A percentile compares a stretch with the other conserved stretches of the same genome.
These are phyloP conservation scores for Conus betulinus DNA, from an alignment of 1,140 invertebrate genomes.

Conservation along the genomic window DNA sequence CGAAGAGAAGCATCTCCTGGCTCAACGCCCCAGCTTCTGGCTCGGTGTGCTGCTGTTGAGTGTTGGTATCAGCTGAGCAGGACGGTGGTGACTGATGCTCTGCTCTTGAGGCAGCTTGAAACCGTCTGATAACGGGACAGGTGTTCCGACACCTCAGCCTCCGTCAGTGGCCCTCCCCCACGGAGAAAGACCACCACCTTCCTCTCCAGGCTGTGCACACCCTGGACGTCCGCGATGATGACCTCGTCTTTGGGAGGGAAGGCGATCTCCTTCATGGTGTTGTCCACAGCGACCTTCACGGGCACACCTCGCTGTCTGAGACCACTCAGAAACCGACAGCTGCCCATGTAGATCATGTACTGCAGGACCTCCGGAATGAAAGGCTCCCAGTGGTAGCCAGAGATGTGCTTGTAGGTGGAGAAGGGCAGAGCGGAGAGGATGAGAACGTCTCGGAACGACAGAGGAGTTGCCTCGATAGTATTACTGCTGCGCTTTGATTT, in stretches of 20 bases:
- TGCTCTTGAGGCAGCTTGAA: neutral
- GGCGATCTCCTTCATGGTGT: conserved; percentile 18
- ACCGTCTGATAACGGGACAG: neutral
- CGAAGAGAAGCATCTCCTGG: neutral
- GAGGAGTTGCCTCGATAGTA: neutral
- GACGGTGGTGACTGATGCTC: neutral
- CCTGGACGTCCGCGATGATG: conserved; percentile 14
- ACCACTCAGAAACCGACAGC: neutral
- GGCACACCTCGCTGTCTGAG: conserved; percentile 17
- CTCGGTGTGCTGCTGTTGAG: neutral
- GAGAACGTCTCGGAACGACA: conserved; percentile 20
- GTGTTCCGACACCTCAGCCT: neutral
- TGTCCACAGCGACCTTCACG: conserved; percentile 1
- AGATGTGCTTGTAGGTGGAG: neutral
- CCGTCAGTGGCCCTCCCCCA: neutral
- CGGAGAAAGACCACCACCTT: conserved; percentile 11
- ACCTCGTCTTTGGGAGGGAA: neutral
- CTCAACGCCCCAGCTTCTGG: neutral
- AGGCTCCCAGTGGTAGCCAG: neutral
- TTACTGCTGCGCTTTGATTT: neutral
- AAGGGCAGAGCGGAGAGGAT: neutral
- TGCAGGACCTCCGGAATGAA: neutral
- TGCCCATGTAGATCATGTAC: neutral
- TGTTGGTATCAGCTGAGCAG: too few relatives aligned
- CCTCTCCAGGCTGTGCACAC: conserved; percentile 13